Conservation (phyloP, 2,113 vertebrate species). For the Ctenomys sociabilis region DNA sequence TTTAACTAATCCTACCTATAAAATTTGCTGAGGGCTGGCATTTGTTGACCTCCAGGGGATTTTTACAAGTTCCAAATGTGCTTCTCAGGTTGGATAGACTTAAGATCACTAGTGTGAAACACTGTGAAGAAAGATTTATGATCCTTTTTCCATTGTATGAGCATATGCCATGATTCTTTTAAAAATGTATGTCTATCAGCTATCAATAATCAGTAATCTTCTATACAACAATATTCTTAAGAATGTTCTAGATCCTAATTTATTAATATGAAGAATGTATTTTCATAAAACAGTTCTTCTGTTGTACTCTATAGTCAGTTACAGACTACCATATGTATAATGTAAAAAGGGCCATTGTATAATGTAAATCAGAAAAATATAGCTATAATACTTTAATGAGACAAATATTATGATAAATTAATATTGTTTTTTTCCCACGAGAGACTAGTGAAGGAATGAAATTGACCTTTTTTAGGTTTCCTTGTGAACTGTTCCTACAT, state of each 20-base stretch:
- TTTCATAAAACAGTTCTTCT: neutral
- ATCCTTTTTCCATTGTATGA: neutral
- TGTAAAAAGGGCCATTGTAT: neutral
- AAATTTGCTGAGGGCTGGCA: constrained; percentile 19
- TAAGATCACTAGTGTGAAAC: neutral
- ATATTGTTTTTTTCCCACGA: neutral
- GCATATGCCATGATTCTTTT: neutral
- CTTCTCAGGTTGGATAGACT: neutral
- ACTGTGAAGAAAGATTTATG: neutral
- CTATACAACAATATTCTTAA: neutral
- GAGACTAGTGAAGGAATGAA: neutral
- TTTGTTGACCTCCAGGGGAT: neutral
- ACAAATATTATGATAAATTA: neutral
- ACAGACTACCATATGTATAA: neutral
- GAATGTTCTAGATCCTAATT: neutral
- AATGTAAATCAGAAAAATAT: neutral
- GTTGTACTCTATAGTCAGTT: neutral
- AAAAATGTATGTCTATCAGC: neutral
- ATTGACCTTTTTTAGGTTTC: neutral
- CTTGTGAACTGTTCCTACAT: neutral
- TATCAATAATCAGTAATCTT: neutral
- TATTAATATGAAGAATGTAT: neutral
- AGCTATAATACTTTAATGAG: neutral
- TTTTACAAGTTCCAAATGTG: neutral
- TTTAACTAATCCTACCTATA: neutral